Evolutionary conservation across 2,888 invertebrate species (phyloP), one percentile per base, ranked within the genome.

Genomic region (Zygaena filipendulae): DNA sequence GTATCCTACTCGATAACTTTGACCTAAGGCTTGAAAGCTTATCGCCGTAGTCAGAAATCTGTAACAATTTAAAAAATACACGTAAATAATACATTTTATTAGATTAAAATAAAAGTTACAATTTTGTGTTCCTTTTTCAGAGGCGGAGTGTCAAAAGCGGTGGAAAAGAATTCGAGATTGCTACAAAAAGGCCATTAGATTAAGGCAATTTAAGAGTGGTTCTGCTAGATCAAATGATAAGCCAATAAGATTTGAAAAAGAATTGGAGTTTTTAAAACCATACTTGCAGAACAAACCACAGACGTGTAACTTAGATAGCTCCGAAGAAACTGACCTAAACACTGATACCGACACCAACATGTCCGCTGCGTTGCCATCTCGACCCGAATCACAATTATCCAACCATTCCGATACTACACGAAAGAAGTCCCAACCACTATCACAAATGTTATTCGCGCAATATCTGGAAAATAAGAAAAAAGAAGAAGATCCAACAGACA

Each of bases 251-350:
- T n/a, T n/a, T n/a, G n/a, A n/a, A n/a, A n/a, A n/a, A n/a, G n/a
- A n/a, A n/a, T n/a, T n/a, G n/a, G n/a, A n/a, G n/a, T n/a, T n/a
- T n/a, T n/a, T n/a, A n/a, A n/a, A n/a, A n/a, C n/a, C n/a, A n/a
- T 29, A 31, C 33, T 24, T 38, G 16, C 35, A 38, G 30, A 29
- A 35, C 32, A 39, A 30, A 35, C 27, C 31, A 38, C 38, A 40
- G 28, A 38, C 31, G 23, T 40, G 30, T 28, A 40, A 38, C 31
- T 31, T 34, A 26, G 33, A 28, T 33, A 31, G 27, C 33, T 36
- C 39, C 29, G 32, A 30, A 29, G 30, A 37, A 27, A 32, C 19
- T 33, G 38, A 38, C 30, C 16, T 33, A 21, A 24, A 29, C 35
- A 30, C 30, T 14, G 35, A 32, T 32, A 32, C 21, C 20, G 28